phyloP scores from a whole-genome alignment of 2,113 vertebrate species.

The Leucopsar rothschildi region DNA sequence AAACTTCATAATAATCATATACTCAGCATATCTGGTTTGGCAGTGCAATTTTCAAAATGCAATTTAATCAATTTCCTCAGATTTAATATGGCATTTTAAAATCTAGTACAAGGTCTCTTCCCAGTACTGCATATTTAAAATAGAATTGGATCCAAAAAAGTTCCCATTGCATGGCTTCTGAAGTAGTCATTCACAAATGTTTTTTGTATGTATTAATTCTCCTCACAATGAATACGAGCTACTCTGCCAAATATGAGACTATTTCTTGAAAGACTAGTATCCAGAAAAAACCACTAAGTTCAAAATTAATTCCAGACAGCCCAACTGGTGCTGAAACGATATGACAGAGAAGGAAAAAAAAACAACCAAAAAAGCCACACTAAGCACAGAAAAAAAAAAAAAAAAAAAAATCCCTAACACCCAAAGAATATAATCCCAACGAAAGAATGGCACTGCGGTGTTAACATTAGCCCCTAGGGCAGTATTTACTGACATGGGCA shows the following conservation, averaged over 20 bases:
- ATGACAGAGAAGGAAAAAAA: neutral
- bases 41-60: neutral
- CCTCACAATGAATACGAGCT: neutral
- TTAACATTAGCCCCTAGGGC: neutral
- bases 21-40: neutral
- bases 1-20: neutral
- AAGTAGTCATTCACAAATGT: neutral
- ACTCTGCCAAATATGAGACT: neutral
- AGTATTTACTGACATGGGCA: accelerated
- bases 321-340: neutral
- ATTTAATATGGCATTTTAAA: neutral
- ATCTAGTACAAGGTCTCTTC: neutral
- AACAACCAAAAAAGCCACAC: too few species aligned
- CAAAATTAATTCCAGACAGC: neutral
- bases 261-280: neutral
- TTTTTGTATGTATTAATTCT: neutral
- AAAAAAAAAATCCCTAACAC: too few species aligned
- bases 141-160: neutral
- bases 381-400: too few species aligned
- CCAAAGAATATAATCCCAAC: neutral
- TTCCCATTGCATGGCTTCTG: neutral
- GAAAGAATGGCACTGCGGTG: accelerated
- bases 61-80: neutral
- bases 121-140: neutral
- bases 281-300: neutral